Conservation (phyloP, 2,888 invertebrate species). For the Doris montereyensis region DNA sequence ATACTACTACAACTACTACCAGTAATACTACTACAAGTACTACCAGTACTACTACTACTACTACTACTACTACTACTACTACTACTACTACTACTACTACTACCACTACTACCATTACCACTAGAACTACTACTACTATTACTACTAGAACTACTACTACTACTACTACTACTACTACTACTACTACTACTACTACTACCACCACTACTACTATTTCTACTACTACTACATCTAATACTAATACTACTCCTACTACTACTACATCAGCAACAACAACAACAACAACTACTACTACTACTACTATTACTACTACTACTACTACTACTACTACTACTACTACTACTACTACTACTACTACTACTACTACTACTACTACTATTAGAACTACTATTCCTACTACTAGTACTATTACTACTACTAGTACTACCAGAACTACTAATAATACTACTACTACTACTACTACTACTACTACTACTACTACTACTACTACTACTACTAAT, state of each 20-base stretch:
- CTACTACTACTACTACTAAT: too few relatives aligned
- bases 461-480: conserved; percentile 11
- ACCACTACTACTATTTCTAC: background rate
- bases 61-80: too few relatives aligned
- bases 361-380: background rate
- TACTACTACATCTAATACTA: conserved; percentile 24
- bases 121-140: conserved; percentile 42
- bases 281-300: background rate
- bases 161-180: conserved; percentile 6
- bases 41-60: too few relatives aligned
- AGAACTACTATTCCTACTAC: too few relatives aligned
- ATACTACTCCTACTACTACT: background rate
- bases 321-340: background rate
- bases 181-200: background rate
- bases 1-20: too few relatives aligned
- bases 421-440: too few relatives aligned
- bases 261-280: conserved; percentile 7
- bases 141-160: conserved; percentile 30
- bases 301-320: background rate
- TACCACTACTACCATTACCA: conserved; percentile 41
- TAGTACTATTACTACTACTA: too few relatives aligned
- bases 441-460: too few relatives aligned
- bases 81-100: conserved; percentile 19
- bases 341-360: background rate
- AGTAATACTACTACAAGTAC: too few relatives aligned